Base-by-base conservation (phyloP, 2,888 invertebrate genomes). In the Catocala nupta region DNA sequence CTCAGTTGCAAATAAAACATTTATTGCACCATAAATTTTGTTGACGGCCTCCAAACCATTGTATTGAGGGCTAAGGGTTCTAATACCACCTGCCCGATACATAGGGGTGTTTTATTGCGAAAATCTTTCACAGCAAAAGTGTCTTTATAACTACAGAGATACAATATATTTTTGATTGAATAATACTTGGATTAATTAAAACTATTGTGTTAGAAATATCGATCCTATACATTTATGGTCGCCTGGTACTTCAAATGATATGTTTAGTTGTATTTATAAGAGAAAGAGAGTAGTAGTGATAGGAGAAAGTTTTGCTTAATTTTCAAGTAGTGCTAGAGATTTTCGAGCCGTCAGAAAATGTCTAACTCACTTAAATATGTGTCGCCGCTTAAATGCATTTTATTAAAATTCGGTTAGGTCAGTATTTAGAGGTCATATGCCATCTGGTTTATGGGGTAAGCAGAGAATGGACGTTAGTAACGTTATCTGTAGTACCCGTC, bases 21-120 rank as follows among this genome's bases (percentile, higher is more conserved):
- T 70, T 75, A 72, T 72, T 65, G 70, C 75, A 51, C 48, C 33
- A 65, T 59, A 61, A 50, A 66, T 66, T 65, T 60, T 59, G 64
- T 75, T 63, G 60, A 64, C 52, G 43, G 43, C 11, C 50, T 53
- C 45, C 54, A 58, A 70, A 75, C 70, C 62, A 61, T 59, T 70
- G 50, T 58, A 55, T 55, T 51, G 63, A 70, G 70, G 65, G 63
- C 50, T 56, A 49, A 13, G 65, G 72, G 73, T 73, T 65, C 55
- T 68, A 47, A 64, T 63, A 56, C 9, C 75, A 75, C 75, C 75
- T 75, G 75, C 75, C 54, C 5, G 59, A 70, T n/a, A 13, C 59
- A 61, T 60, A 59, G 75, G 74, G 74, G 54, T 57, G 12, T 45
- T 16, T 48, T 39, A 61, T 59, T 65, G 70, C 63, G 45, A 65